A percentile compares a stretch with the other conserved stretches of the same genome.
Conservation (phyloP, 1,140 invertebrate species). For the Caenorhabditis tropicalis region DNA sequence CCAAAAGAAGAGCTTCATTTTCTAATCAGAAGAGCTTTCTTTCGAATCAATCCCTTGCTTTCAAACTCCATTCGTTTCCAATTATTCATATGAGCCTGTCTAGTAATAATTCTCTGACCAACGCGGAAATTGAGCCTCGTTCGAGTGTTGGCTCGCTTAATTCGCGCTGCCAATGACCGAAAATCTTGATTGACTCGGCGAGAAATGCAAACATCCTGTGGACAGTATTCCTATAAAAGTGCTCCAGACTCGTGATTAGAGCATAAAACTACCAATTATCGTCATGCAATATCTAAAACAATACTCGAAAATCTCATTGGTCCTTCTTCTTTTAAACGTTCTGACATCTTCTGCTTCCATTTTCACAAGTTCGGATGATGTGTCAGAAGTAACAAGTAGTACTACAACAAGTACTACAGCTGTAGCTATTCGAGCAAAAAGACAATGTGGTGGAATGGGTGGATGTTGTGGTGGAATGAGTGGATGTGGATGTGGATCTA, state of each 20-base stretch:
- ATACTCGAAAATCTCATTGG: not conserved
- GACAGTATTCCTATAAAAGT: slow-evolving; percentile 13
- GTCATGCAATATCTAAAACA: slow-evolving; percentile 10
- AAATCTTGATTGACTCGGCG: slow-evolving; percentile 21
- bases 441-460: slow-evolving; percentile 36
- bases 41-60: too few relatives aligned
- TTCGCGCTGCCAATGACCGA: slow-evolving; percentile 5
- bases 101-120: not conserved
- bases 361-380: slow-evolving; percentile 6
- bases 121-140: slow-evolving; percentile 24
- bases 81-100: not conserved
- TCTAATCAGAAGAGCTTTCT: too few relatives aligned
- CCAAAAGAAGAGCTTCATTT: too few relatives aligned
- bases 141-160: slow-evolving; percentile 3
- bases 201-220: slow-evolving; percentile 22
- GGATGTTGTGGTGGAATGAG: slow-evolving; percentile 38
- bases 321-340: not conserved
- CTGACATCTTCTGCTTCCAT: not conserved
- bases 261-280: not conserved
- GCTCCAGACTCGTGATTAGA: not conserved
- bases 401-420: not conserved
- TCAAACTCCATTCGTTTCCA: not conserved
- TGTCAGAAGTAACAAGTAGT: not conserved
- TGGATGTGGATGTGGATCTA: slow-evolving; percentile 30
- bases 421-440: slow-evolving; percentile 9